Percentiles rank a stretch among this genome's conserved stretches.
Evolutionary conservation across 2,888 invertebrate genomes (phyloP).

Genomic region (Eilema griseolum): DNA sequence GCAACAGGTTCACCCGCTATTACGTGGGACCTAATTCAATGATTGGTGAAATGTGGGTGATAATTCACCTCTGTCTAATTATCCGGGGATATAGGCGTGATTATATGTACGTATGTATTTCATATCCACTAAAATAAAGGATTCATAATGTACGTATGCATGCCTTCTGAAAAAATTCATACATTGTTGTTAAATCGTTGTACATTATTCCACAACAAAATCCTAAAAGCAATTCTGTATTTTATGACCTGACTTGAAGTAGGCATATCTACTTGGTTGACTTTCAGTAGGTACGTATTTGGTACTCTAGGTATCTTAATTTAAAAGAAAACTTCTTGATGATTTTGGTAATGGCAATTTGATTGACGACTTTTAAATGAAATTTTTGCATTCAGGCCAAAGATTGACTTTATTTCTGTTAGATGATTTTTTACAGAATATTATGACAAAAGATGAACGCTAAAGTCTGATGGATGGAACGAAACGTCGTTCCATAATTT

Average conservation of each 20-base stretch:
- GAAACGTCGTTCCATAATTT: slow-evolving; percentile 59
- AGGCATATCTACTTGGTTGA: slow-evolving; percentile 3
- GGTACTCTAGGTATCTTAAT: slow-evolving; percentile 40
- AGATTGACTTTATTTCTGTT: slow-evolving; percentile 51
- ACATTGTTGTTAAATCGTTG: not conserved
- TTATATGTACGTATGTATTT: too few species aligned
- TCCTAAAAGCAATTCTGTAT: not conserved
- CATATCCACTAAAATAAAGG: not conserved
- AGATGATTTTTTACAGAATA: slow-evolving; percentile 49
- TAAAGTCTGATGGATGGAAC: slow-evolving; percentile 46
- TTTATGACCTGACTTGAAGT: slow-evolving; percentile 4
- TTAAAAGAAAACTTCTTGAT: slow-evolving; percentile 26
- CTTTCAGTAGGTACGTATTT: slow-evolving; percentile 25
- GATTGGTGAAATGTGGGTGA: too few species aligned
- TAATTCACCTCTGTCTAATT: too few species aligned
- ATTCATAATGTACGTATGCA: not conserved
- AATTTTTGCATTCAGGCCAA: slow-evolving; percentile 33
- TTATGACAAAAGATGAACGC: slow-evolving; percentile 66
- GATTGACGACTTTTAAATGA: slow-evolving; percentile 11
- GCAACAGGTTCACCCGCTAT: too few species aligned
- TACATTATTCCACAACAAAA: not conserved
- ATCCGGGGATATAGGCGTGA: too few species aligned
- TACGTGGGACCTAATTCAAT: too few species aligned
- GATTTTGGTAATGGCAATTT: slow-evolving; percentile 30
- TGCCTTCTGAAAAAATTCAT: not conserved